A percentile compares a stretch with the other conserved stretches of the same genome.
Conservation (phyloP, 2,888 invertebrate genomes). For the Thecocarcelia acutangulata region DNA sequence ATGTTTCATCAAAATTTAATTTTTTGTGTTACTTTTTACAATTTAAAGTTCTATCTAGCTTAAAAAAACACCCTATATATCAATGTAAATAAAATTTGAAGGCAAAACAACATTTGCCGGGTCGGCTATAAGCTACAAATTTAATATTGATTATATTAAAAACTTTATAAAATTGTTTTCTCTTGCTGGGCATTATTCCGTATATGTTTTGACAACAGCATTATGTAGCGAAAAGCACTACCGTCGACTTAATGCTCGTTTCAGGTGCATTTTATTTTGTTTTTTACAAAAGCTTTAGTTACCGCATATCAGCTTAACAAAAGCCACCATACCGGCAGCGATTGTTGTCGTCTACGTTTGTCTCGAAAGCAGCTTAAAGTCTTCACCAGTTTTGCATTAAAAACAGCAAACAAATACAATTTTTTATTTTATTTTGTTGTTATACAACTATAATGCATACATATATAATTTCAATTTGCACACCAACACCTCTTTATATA, state of each 20-base stretch:
- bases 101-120: no score
- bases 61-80: no score
- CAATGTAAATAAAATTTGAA: no score
- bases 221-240: neutral
- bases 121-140: no score
- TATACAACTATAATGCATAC: no score
- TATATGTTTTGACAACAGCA: neutral
- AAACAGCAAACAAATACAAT: neutral
- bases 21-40: no score
- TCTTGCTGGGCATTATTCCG: neutral
- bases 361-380: constrained; percentile 55
- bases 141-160: no score
- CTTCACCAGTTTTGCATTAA: constrained; percentile 21
- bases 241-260: neutral
- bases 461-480: constrained; percentile 46
- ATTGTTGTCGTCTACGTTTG: constrained; percentile 21
- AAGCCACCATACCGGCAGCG: constrained; percentile 25
- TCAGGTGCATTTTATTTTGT: neutral
- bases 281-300: constrained; percentile 40
- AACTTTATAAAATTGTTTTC: neutral
- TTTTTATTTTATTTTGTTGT: neutral
- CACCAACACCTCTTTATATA: neutral
- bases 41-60: no score
- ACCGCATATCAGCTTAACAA: constrained; percentile 50
- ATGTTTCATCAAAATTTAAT: no score